Evolutionary conservation across 1,140 invertebrate species (phyloP).

Genomic region (Drosophila lacteicornis): DNA sequence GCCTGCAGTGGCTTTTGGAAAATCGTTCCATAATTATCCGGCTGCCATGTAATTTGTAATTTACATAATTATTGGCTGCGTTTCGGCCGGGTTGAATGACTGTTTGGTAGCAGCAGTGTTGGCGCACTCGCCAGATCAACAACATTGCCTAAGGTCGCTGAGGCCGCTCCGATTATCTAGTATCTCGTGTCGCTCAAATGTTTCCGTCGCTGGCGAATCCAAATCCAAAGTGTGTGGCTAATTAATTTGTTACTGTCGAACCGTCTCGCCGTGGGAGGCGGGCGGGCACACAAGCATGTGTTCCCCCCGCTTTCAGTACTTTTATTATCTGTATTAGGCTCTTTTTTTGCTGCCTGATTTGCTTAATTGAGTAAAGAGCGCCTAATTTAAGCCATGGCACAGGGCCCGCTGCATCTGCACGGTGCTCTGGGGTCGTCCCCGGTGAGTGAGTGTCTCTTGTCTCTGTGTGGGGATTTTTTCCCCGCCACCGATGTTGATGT

Average conservation of each 20-base stretch:
- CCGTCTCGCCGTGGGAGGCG: conserved; percentile 27
- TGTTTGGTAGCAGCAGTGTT: conserved; percentile 10
- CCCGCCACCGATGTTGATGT: conserved; percentile 7
- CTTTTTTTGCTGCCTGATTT: conserved; percentile 53
- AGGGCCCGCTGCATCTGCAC: conserved; percentile 53
- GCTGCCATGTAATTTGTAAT: conserved; percentile 77
- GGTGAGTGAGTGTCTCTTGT: conserved; percentile 11
- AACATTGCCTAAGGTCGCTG: conserved; percentile 70
- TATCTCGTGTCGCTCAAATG: conserved; percentile 42
- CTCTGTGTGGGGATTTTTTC: conserved; percentile 17
- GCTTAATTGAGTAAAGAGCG: conserved; percentile 79
- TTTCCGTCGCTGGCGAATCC: conserved; percentile 56
- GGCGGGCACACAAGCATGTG: conserved; percentile 11
- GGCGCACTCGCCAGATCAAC: conserved; percentile 53
- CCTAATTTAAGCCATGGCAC: conserved; percentile 61
- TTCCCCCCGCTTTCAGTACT: conserved; percentile 14
- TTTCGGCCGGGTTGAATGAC: conserved; percentile 50
- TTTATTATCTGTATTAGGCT: conserved; percentile 17
- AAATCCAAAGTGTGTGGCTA: conserved; percentile 43
- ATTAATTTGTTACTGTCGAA: conserved; percentile 60
- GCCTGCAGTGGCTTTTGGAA: conserved; percentile 67
- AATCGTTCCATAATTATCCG: conserved; percentile 79
- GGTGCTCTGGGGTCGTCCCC: conserved; percentile 36
- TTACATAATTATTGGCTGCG: conserved; percentile 73
- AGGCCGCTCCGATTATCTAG: conserved; percentile 9